Percentiles rank a stretch among this genome's conserved stretches.
Evolutionary conservation across 2,113 vertebrate species (phyloP).

Genomic region (Myrmecobius fasciatus): DNA sequence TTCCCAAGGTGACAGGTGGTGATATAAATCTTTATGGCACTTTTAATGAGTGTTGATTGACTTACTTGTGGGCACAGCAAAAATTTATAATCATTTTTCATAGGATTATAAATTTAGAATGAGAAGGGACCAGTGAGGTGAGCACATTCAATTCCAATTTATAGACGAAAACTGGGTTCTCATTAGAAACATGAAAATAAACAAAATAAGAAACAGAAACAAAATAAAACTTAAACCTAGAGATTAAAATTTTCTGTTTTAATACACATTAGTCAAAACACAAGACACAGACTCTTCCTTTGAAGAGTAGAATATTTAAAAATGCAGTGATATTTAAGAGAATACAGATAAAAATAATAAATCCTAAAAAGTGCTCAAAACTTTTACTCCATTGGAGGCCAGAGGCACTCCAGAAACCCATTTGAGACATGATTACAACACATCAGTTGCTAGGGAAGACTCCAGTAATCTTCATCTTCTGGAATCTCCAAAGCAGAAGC

Average conservation of each 20-base stretch:
- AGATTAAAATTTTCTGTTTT: constrained; percentile 57
- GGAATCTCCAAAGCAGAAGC: neutral
- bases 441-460: neutral
- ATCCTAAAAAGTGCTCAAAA: constrained; percentile 4
- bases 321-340: constrained; percentile 35
- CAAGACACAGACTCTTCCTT: constrained; percentile 30
- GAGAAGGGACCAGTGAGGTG: neutral
- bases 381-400: neutral
- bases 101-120: neutral
- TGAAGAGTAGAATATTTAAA: constrained; percentile 38
- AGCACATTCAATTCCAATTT: neutral
- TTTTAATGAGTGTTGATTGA: neutral
- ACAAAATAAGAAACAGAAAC: constrained; percentile 26
- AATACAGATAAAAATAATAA: constrained; percentile 52
- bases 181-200: neutral
- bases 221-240: constrained; percentile 66
- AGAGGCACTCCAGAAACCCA: constrained; percentile 13
- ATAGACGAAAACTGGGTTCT: neutral
- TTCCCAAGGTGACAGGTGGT: no score
- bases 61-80: neutral
- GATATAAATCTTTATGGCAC: neutral
- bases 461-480: neutral
- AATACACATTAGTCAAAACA: constrained; percentile 69
- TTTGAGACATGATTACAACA: neutral
- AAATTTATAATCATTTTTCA: neutral